phyloP scores from a whole-genome alignment of 2,888 invertebrate species.

The Polydesmus complanatus region DNA sequence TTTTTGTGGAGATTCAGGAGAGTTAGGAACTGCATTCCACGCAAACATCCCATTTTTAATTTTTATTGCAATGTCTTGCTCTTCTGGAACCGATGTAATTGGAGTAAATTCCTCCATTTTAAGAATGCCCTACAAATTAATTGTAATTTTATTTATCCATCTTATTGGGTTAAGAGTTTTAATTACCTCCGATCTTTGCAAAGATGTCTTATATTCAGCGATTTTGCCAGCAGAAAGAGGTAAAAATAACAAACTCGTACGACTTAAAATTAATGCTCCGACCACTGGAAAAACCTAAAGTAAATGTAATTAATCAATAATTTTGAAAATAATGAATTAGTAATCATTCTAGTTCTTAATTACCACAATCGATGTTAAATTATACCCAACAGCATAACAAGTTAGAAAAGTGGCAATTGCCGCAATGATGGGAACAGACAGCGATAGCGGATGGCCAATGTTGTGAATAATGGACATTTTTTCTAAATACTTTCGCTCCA shows the following conservation, averaged over 20 bases:
- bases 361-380: slow-evolving; percentile 46
- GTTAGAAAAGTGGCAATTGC: slow-evolving; percentile 45
- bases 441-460: slow-evolving; percentile 43
- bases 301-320: not conserved
- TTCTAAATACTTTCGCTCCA: slow-evolving; percentile 40
- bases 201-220: not conserved
- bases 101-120: slow-evolving; percentile 36
- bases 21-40: slow-evolving; percentile 26
- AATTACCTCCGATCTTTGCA: not conserved
- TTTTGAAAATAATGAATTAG: not conserved
- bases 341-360: too few species aligned
- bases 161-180: too few species aligned
- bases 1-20: not conserved
- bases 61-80: slow-evolving; percentile 38
- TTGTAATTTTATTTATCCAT: not conserved
- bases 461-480: slow-evolving; percentile 44
- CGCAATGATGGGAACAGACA: slow-evolving; percentile 45
- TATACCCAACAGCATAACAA: slow-evolving; percentile 40
- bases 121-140: slow-evolving; percentile 30
- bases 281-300: slow-evolving; percentile 12
- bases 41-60: slow-evolving; percentile 39
- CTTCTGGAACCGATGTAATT: slow-evolving; percentile 33
- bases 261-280: not conserved
- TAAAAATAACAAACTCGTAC: not conserved
- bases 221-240: not conserved